phyloP scores from a whole-genome alignment of 2,113 vertebrate genomes.

The Mus pahari region DNA sequence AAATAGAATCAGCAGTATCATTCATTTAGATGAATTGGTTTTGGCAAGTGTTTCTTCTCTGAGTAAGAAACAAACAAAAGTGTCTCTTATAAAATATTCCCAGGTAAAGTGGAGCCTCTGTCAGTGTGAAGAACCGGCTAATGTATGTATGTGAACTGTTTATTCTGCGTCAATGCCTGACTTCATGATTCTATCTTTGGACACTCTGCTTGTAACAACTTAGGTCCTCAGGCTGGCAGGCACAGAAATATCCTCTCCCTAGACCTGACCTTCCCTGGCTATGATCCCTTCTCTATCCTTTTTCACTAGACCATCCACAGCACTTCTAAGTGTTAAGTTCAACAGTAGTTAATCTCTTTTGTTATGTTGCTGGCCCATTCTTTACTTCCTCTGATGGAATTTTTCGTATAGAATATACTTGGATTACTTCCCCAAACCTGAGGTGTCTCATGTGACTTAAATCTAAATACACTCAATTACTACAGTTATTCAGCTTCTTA shows the following conservation, averaged over 20 bases:
- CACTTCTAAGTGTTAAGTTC: background rate
- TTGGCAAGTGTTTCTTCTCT: constrained; percentile 3
- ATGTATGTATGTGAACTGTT: background rate
- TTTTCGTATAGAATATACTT: background rate
- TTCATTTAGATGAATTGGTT: background rate
- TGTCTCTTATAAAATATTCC: background rate
- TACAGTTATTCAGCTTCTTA: background rate
- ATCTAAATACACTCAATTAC: background rate
- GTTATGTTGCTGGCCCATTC: background rate
- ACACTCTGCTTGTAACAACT: background rate
- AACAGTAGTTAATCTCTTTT: background rate
- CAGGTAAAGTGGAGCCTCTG: background rate
- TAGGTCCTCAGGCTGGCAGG: background rate
- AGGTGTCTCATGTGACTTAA: background rate
- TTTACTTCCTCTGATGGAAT: background rate
- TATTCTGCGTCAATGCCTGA: background rate
- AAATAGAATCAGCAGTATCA: background rate
- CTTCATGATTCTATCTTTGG: background rate
- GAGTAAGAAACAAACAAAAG: background rate
- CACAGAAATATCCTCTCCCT: background rate
- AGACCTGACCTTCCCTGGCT: background rate
- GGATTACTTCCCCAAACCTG: background rate
- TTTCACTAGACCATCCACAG: background rate
- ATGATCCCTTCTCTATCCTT: background rate
- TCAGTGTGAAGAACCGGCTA: background rate